phyloP scores from a whole-genome alignment of 1,140 invertebrate genomes.

The Drosophila mojavensis region DNA sequence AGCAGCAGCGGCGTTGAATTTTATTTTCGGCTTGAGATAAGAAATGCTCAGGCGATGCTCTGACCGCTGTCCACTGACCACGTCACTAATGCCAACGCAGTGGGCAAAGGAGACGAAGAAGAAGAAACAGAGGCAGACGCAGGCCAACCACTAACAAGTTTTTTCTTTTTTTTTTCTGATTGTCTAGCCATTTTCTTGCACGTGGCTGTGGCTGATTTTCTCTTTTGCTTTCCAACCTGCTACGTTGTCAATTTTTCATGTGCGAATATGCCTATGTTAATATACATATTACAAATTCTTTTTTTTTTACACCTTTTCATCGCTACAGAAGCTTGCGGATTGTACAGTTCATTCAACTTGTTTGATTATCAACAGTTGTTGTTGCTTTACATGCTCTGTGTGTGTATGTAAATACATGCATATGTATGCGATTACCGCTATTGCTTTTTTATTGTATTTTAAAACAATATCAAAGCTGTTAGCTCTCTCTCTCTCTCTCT shows the following conservation, averaged over 20 bases:
- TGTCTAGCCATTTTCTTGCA: conserved; percentile 48
- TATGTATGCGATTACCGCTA: conserved; percentile 1
- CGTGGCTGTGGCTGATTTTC: conserved; percentile 52
- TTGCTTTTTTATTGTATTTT: background rate
- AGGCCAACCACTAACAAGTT: conserved; percentile 26
- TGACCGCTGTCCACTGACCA: conserved; percentile 27
- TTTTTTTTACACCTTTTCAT: conserved; percentile 7
- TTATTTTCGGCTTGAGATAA: conserved; percentile 35
- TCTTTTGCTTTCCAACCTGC: conserved; percentile 24
- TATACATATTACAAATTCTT: background rate
- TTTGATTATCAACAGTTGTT: conserved; percentile 35
- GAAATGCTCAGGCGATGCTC: conserved; percentile 16
- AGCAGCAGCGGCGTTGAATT: conserved; percentile 27
- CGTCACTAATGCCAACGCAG: conserved; percentile 41
- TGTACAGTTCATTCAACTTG: conserved; percentile 65
- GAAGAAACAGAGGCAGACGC: conserved; percentile 10
- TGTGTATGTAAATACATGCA: background rate
- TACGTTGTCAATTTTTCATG: conserved; percentile 41
- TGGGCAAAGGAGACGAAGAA: conserved; percentile 18
- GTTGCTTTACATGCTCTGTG: background rate
- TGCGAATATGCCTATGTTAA: background rate
- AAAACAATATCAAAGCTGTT: conserved; percentile 15
- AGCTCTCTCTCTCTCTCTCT: conserved; percentile 1
- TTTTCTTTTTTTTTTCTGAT: conserved; percentile 7
- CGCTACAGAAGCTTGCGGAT: conserved; percentile 7